phyloP scores from a whole-genome alignment of 53 echinoderm and acorn worm genomes.

The Temnopleurus reevesii region DNA sequence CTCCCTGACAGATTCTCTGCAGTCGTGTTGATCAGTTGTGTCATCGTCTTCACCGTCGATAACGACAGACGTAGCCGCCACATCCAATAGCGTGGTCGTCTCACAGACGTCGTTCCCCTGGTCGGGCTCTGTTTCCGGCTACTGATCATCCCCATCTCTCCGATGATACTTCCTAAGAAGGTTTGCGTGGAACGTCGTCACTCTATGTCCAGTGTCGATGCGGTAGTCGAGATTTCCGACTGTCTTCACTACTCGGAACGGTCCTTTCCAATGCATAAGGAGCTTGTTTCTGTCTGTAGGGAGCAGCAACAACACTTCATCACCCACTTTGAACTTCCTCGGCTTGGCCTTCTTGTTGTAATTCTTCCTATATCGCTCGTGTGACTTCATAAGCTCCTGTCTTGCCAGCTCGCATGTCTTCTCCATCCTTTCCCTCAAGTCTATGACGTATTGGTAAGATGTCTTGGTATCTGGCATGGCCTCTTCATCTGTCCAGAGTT shows the following conservation, averaged over 20 bases:
- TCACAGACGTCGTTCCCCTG: background rate
- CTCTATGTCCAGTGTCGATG: background rate
- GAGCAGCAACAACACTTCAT: conserved; percentile 60
- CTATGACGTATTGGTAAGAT: background rate
- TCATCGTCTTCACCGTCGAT: background rate
- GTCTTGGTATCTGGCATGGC: background rate
- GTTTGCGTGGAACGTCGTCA: background rate
- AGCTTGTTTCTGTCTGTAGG: conserved; percentile 72
- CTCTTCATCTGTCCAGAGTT: conserved; percentile 59
- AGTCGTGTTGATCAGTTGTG: no score
- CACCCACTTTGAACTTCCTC: conserved; percentile 55
- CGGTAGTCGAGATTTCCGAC: background rate
- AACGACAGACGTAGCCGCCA: conserved; percentile 4
- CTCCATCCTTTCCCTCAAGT: conserved; percentile 54
- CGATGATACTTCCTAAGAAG: background rate
- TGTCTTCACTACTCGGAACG: background rate
- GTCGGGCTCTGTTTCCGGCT: no score
- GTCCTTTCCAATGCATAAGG: conserved; percentile 54
- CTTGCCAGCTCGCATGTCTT: conserved; percentile 53
- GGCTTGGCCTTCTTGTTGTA: conserved; percentile 55
- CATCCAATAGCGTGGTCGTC: background rate
- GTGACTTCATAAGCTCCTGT: conserved; percentile 42
- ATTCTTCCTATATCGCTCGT: conserved; percentile 36
- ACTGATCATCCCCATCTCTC: no score
- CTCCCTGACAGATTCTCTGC: no score